Percentiles rank a stretch among this genome's conserved stretches.
Evolutionary conservation across 2,888 invertebrate genomes (phyloP).

Genomic region (Drosophila prostipennis): DNA sequence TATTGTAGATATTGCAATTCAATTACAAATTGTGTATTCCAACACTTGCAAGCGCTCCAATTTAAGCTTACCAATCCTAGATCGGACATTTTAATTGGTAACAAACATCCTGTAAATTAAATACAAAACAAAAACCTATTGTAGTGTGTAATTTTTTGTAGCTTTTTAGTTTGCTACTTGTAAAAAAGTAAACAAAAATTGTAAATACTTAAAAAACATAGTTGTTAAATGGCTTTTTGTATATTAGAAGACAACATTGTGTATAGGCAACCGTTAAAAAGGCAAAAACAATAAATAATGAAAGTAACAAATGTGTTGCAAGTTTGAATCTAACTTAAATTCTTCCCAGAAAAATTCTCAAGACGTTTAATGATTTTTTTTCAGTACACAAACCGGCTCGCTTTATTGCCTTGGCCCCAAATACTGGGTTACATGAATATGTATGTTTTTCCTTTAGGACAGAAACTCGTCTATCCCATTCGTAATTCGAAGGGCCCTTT

Average conservation of each 20-base stretch:
- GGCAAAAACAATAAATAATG: slow-evolving; percentile 51
- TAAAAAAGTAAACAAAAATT: slow-evolving; percentile 30
- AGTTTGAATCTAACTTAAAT: background rate
- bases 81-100: slow-evolving; percentile 25
- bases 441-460: background rate
- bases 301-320: slow-evolving; percentile 7
- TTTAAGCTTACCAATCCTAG: slow-evolving; percentile 33
- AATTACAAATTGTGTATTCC: slow-evolving; percentile 23
- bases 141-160: slow-evolving; percentile 61
- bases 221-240: slow-evolving; percentile 69
- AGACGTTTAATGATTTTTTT: slow-evolving; percentile 32
- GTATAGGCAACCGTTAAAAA: slow-evolving; percentile 67
- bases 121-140: slow-evolving; percentile 19
- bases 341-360: background rate
- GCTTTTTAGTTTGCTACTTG: slow-evolving; percentile 62
- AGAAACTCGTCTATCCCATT: slow-evolving; percentile 1
- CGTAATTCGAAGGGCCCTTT: slow-evolving; percentile 26
- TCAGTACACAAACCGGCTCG: slow-evolving; percentile 64
- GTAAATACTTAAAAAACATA: slow-evolving; percentile 53
- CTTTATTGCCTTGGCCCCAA: slow-evolving; percentile 68
- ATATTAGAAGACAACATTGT: slow-evolving; percentile 62
- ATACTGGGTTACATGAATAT: slow-evolving; percentile 44
- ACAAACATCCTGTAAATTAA: slow-evolving; percentile 36
- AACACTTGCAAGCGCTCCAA: slow-evolving; percentile 36
- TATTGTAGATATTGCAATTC: slow-evolving; percentile 54